A percentile compares a stretch with the other conserved stretches of the same genome.
Conservation (phyloP, 2,113 vertebrate species). For the Ceyx margarethae region DNA sequence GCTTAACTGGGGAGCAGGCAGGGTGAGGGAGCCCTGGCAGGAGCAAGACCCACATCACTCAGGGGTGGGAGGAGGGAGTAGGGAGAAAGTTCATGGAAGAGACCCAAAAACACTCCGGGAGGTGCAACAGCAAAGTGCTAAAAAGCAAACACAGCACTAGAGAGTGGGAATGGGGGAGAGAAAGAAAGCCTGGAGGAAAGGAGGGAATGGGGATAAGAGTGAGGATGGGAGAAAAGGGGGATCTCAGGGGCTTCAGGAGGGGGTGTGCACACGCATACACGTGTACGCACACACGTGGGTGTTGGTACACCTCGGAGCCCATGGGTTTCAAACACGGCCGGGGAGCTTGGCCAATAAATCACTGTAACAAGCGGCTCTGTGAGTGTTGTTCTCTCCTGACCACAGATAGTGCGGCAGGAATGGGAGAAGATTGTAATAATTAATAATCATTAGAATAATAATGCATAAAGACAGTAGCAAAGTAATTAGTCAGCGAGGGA, state of each 20-base stretch:
- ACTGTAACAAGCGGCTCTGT: fast-evolving
- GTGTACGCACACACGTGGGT: too few species aligned
- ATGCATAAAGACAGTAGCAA: constrained; percentile 52
- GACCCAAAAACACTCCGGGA: background rate
- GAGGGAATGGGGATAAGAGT: background rate
- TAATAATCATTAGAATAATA: constrained; percentile 66
- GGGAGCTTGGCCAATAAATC: background rate
- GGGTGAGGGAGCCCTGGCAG: background rate
- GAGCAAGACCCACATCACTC: fast-evolving
- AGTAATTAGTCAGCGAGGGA: constrained; percentile 42
- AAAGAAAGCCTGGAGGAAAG: background rate
- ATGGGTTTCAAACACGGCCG: fast-evolving
- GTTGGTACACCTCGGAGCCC: background rate
- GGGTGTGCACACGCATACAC: background rate
- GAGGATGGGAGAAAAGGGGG: background rate
- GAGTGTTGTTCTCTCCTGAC: background rate
- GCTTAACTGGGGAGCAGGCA: fast-evolving
- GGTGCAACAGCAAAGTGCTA: background rate
- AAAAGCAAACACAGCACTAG: fast-evolving
- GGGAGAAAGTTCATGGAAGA: background rate
- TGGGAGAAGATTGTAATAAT: constrained; percentile 7
- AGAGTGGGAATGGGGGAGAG: background rate
- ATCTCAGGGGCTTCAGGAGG: fast-evolving
- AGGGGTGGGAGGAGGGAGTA: background rate
- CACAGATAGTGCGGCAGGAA: background rate